Evolutionary conservation across 64 coral and sea anemone species (phyloP).

Genomic region (Dendronephthya gigantea): DNA sequence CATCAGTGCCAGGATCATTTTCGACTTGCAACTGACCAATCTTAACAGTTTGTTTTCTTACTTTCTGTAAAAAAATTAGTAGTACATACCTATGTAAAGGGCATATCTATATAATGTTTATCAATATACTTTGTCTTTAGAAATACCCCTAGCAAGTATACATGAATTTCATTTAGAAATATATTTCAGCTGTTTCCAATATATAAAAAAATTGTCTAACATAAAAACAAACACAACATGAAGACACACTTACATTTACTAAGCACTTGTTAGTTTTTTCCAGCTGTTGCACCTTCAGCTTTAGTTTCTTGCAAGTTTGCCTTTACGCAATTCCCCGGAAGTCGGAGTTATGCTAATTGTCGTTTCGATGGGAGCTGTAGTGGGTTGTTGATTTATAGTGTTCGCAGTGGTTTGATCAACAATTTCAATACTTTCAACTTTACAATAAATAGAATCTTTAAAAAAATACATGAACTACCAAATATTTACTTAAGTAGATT

Average conservation of each 20-base stretch:
- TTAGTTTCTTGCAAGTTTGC: constrained; percentile 16
- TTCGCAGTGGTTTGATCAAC: constrained; percentile 19
- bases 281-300: constrained; percentile 18
- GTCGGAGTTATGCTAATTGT: constrained; percentile 15
- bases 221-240: constrained; percentile 17
- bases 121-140: constrained; percentile 20
- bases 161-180: constrained; percentile 20
- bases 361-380: constrained; percentile 14
- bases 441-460: background rate
- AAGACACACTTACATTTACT: constrained; percentile 20
- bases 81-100: constrained; percentile 8
- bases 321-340: constrained; percentile 13
- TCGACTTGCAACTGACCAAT: constrained; percentile 15
- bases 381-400: constrained; percentile 9
- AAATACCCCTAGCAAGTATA: constrained; percentile 7
- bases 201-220: constrained; percentile 20
- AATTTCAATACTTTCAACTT: constrained; percentile 1
- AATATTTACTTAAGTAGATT: constrained; percentile 4
- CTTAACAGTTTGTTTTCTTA: constrained; percentile 10
- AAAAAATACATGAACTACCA: constrained; percentile 12
- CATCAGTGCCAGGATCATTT: constrained; percentile 10
- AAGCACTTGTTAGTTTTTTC: constrained; percentile 18
- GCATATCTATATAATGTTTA: constrained; percentile 14
- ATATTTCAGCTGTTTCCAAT: constrained; percentile 20
- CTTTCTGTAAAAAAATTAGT: constrained; percentile 7